Percentiles rank a stretch among this genome's conserved stretches.
These are phyloP conservation scores for Dilophus febrilis DNA, from an alignment of 2,888 invertebrate genomes.

Conservation along the genomic window DNA sequence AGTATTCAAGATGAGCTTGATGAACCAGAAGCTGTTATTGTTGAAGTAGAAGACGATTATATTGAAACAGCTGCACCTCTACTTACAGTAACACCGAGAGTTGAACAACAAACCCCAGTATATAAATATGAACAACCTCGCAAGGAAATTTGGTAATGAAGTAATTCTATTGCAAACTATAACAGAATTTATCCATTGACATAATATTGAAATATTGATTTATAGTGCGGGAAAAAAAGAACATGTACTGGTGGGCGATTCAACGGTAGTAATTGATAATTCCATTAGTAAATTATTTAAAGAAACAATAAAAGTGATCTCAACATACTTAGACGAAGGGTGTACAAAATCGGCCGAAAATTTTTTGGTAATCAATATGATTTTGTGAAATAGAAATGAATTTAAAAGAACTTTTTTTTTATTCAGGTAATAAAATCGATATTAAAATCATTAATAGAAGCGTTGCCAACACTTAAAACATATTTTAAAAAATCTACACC, in stretches of 20 bases:
- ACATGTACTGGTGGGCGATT: not conserved
- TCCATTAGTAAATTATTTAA: not conserved
- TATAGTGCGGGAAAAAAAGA: slow-evolving; percentile 3
- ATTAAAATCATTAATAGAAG: slow-evolving; percentile 7
- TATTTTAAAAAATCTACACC: slow-evolving; percentile 2
- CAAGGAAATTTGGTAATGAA: slow-evolving; percentile 33
- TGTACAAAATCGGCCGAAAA: not conserved
- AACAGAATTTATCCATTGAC: not conserved
- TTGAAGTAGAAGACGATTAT: slow-evolving; percentile 65
- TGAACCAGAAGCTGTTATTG: slow-evolving; percentile 57
- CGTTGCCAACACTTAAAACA: slow-evolving; percentile 8
- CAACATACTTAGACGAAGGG: not conserved
- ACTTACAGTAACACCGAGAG: slow-evolving; percentile 41
- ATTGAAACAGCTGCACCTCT: slow-evolving; percentile 62
- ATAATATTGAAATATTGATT: not conserved
- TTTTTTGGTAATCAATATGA: not conserved
- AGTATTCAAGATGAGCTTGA: slow-evolving; percentile 16
- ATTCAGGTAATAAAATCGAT: slow-evolving; percentile 4
- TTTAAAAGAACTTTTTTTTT: too few relatives aligned
- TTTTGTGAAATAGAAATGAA: too few relatives aligned
- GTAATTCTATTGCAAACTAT: not conserved
- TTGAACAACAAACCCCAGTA: slow-evolving; percentile 51
- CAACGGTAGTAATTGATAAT: not conserved
- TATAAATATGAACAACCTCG: slow-evolving; percentile 51
- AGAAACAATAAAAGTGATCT: not conserved